Evolutionary conservation across 2,888 invertebrate species (phyloP), one percentile per base, ranked within the genome.

Genomic region (Hermaeophaga mercurialis): DNA sequence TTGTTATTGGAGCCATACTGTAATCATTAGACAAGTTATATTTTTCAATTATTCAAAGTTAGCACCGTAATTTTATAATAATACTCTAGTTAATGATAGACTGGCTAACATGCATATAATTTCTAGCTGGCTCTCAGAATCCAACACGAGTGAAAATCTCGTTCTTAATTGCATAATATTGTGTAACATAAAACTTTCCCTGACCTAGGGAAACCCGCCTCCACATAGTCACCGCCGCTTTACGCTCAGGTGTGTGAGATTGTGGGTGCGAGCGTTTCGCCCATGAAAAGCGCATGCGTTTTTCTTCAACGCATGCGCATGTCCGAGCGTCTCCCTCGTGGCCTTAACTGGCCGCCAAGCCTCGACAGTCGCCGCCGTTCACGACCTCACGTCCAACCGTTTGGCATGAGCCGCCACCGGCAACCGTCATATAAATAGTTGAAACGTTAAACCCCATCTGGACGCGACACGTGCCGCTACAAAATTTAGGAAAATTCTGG

Each of bases 351-450:
- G 73, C 71, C 73, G 74, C 73, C 74, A 73, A 73, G 71, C 69
- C 71, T 73, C 76, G 74, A 75, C 73, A 77, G 76, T 75, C 74
- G 75, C 74, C 76, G 75, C 74, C 73, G 73, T 69, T 72, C 72
- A 69, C 70, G 74, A 74, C 74, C 75, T 71, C 72, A 73, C 72
- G 68, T 64, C 63, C 70, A 54, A 47, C 33, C 47, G 55, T 73
- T 70, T 75, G 74, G 73, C 72, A 76, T 75, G 75, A 73, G 71
- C 72, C 75, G 56, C 46, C 54, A 47, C 48, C 48, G 54, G 53
- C 54, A 54, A 54, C 49, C 46, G 43, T 14, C 43, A 43, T 26
- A 43, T 8, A 28, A 28, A 28, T 17, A 43, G 22, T 43, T 43
- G 11, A 43, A 43, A 36, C 28, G 28, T 28, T 28, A 31, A 39